Evolutionary conservation across 2,888 invertebrate genomes (phyloP).

Genomic region (Athalia circularis): DNA sequence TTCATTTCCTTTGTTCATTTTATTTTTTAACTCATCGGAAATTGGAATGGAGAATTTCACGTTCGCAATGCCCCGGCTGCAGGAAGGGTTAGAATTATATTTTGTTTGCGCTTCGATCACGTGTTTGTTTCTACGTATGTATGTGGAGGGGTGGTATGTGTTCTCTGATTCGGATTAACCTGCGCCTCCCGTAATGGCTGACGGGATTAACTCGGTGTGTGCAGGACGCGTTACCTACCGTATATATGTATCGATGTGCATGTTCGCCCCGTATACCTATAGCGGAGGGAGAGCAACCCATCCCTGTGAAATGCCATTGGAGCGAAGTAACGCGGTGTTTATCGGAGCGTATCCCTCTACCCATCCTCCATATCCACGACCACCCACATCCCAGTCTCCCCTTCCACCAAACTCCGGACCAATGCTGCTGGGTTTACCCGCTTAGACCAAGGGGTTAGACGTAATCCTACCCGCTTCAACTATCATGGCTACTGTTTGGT

Average conservation of each 20-base stretch:
- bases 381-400: not conserved
- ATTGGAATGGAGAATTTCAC: too few species aligned
- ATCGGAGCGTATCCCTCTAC: conserved; percentile 68
- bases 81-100: too few species aligned
- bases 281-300: conserved; percentile 2
- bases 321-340: conserved; percentile 70
- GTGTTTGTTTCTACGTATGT: too few species aligned
- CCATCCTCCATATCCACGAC: conserved; percentile 50
- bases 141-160: not conserved
- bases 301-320: conserved; percentile 64
- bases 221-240: not conserved
- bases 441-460: conserved; percentile 63
- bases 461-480: conserved; percentile 63
- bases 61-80: too few species aligned
- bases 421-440: conserved; percentile 59
- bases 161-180: conserved; percentile 58
- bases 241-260: conserved; percentile 31
- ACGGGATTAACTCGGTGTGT: conserved; percentile 55
- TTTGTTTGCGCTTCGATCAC: too few species aligned
- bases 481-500: conserved; percentile 63
- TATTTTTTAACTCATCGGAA: too few species aligned
- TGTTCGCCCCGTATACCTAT: conserved; percentile 12
- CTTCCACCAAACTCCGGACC: conserved; percentile 30
- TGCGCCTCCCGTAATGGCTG: conserved; percentile 59
- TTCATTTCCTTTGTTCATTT: too few species aligned